Base-by-base conservation (phyloP, 2,113 vertebrate genomes). In the Pseudorhombus dupliciocellatus region DNA sequence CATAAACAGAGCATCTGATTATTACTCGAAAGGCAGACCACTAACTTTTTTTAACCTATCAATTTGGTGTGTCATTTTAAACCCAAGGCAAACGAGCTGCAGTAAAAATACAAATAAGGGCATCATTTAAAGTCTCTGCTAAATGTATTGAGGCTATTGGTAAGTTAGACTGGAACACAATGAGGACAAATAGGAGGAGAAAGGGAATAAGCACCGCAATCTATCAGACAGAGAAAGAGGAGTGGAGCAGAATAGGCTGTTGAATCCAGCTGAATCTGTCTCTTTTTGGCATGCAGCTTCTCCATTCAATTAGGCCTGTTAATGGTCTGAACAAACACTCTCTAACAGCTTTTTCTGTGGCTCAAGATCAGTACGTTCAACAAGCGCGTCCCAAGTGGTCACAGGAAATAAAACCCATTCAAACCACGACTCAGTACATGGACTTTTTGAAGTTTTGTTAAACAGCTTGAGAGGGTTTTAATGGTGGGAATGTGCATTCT, bases 251-350 rank as follows among this genome's bases (percentile, higher is more conserved):
- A 56, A 37, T 37, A 30, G 61, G 31, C 7, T 5, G 11, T 0
- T 62, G 24, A 66, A 83, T 57, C 30, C 42, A 21, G 63, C 51
- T 67, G 57, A 73, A 8, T 21, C 24, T 52, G 34, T 37, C 2
- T 37, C 40, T 57, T 42, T 40, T 50, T 22, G 21, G 21, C 34
- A 10, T 60, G 26, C 22, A 5, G 8, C 30, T 66, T 78, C 0
- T 44, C 57, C n/a, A 57, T 77, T 61, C 34, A 50, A 21, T 40
- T 18, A 14, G 5, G 22, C 7, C 11, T 1, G 28, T 4, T 5
- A 31, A 40, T 37, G 9, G 11, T 72, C 55, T 40, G 50, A 22
- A 37, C 34, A 37, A 37, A 37, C 24, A 60, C 28, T 51, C 21
- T 30, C 22, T 16, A 15, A 62, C n/a, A 15, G 4, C 7, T 16